Evolutionary conservation across 2,113 vertebrate genomes (phyloP).

Genomic region (Globicephala melas): DNA sequence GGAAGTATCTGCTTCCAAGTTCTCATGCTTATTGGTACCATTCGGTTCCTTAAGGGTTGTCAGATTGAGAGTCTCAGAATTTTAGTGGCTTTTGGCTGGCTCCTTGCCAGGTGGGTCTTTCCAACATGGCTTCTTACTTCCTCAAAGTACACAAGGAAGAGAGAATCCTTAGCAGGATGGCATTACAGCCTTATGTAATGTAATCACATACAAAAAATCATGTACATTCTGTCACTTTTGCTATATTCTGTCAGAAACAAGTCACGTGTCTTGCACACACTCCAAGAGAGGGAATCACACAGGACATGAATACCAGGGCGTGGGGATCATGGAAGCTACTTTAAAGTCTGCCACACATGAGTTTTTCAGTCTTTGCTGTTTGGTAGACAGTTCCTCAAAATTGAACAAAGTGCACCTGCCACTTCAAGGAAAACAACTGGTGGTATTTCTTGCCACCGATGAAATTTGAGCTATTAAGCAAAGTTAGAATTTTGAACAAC

Average conservation of each 20-base stretch:
- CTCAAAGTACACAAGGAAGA: neutral
- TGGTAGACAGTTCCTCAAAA: neutral
- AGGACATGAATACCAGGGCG: neutral
- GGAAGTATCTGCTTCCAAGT: neutral
- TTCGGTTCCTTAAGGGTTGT: neutral
- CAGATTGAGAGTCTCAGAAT: neutral
- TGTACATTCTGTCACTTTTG: neutral
- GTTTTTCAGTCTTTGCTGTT: neutral
- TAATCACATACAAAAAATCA: neutral
- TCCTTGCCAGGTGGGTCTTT: neutral
- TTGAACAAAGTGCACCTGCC: neutral
- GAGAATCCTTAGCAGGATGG: neutral
- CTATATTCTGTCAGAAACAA: neutral
- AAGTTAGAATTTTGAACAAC: slow-evolving; percentile 25
- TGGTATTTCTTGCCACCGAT: neutral
- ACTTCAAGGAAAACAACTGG: neutral
- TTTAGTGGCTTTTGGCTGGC: neutral
- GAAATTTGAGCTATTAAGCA: slow-evolving; percentile 30
- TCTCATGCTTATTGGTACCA: neutral
- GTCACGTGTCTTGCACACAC: neutral
- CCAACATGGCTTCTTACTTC: neutral
- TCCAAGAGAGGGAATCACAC: neutral
- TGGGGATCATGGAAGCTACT: neutral
- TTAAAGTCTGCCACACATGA: neutral
- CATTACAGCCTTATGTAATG: neutral